Evolutionary conservation across 2,113 vertebrate genomes (phyloP).

Genomic region (Anser cygnoides): DNA sequence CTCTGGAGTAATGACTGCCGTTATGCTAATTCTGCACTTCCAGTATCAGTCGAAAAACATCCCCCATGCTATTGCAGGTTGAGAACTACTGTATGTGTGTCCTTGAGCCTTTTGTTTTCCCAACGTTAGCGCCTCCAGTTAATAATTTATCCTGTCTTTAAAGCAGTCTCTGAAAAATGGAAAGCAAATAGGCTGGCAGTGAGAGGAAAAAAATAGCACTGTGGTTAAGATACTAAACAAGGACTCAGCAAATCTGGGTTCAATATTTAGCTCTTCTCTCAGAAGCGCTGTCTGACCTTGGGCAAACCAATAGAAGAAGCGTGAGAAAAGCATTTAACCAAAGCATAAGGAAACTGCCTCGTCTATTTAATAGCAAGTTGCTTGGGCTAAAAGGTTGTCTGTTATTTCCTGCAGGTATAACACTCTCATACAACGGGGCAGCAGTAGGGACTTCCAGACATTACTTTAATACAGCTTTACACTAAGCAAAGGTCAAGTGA

Average conservation of each 20-base stretch:
- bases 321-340: neutral
- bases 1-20: constrained; percentile 17
- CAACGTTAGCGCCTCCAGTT: neutral
- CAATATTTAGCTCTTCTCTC: neutral
- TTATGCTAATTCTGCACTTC: constrained; percentile 26
- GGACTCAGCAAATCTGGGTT: neutral
- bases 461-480: neutral
- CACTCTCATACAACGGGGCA: neutral
- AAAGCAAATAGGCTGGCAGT: neutral
- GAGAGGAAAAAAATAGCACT: neutral
- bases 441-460: neutral
- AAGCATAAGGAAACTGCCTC: neutral
- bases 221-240: neutral
- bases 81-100: neutral
- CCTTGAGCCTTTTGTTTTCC: constrained; percentile 36
- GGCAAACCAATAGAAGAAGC: neutral
- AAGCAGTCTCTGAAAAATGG: neutral
- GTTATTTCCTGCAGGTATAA: accelerated
- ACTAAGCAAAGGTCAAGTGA: neutral
- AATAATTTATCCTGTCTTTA: constrained; percentile 27
- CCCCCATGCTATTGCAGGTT: neutral
- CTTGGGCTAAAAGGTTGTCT: neutral
- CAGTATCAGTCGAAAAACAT: neutral
- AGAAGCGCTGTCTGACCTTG: neutral
- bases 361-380: neutral